Conservation (phyloP, 2,797 vertebrate genomes). For the Anableps anableps region DNA sequence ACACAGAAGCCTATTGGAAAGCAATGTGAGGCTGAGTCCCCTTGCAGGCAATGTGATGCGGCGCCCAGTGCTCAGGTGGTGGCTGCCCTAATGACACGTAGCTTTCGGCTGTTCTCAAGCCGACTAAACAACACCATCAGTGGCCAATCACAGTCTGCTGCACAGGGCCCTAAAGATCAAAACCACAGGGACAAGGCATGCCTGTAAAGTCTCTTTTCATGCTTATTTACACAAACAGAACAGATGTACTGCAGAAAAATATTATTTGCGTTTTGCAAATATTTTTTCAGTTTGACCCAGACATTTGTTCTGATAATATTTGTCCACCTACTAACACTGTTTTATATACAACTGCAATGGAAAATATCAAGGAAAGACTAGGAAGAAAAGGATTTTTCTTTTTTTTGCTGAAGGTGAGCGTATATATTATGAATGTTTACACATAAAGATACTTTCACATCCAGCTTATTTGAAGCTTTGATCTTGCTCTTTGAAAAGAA, state of each 20-base stretch:
- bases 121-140: conserved; percentile 61
- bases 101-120: conserved; percentile 59
- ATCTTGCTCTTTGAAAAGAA: conserved; percentile 30
- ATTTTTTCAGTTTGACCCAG: conserved; percentile 26
- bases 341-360: conserved; percentile 32
- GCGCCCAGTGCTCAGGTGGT: conserved; percentile 74
- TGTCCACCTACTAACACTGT: conserved; percentile 21
- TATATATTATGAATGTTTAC: conserved; percentile 15
- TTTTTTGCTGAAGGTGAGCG: conserved; percentile 8
- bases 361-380: conserved; percentile 14
- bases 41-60: conserved; percentile 34
- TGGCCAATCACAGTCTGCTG: conserved; percentile 62
- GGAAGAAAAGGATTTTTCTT: neutral
- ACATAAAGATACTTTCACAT: conserved; percentile 19
- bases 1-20: conserved; percentile 23
- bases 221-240: conserved; percentile 66
- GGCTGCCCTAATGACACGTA: conserved; percentile 66
- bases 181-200: conserved; percentile 56
- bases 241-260: conserved; percentile 64
- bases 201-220: conserved; percentile 55
- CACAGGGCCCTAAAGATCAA: conserved; percentile 59
- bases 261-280: conserved; percentile 16
- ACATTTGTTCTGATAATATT: conserved; percentile 40
- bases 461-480: conserved; percentile 33
- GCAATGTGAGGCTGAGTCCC: conserved; percentile 31